phyloP scores from a whole-genome alignment of 2,113 vertebrate species.

The Sturnira hondurensis region DNA sequence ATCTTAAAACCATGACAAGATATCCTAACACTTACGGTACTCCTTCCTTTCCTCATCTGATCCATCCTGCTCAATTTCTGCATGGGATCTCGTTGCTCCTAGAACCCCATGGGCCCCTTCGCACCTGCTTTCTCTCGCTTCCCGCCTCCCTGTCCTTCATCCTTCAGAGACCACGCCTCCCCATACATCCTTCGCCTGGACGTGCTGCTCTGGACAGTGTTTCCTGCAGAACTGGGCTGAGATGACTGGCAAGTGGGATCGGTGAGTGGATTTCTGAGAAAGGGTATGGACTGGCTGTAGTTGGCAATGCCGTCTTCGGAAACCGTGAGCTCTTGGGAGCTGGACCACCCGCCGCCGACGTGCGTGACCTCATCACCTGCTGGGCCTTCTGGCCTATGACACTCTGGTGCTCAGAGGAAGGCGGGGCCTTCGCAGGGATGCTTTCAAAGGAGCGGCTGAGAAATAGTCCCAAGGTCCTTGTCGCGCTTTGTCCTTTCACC shows the following conservation, averaged over 20 bases:
- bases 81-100: neutral
- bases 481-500: neutral
- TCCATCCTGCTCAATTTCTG: neutral
- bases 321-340: accelerated
- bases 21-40: neutral
- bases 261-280: neutral
- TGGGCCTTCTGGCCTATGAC: neutral
- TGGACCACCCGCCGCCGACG: accelerated
- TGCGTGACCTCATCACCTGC: neutral
- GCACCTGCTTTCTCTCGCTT: neutral
- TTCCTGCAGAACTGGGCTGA: neutral
- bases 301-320: neutral
- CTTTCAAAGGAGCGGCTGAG: neutral
- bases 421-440: too few relatives aligned
- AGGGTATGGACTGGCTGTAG: neutral
- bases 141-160: neutral
- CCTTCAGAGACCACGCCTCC: neutral
- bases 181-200: neutral
- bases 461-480: neutral
- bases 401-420: neutral
- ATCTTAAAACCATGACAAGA: neutral
- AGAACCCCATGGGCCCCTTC: neutral
- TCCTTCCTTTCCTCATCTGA: neutral
- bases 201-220: neutral
- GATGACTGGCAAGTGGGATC: neutral